Evolutionary conservation across 2,888 invertebrate species (phyloP), one percentile per base, ranked within the genome.

Genomic region (Diplazon laetatorius): DNA sequence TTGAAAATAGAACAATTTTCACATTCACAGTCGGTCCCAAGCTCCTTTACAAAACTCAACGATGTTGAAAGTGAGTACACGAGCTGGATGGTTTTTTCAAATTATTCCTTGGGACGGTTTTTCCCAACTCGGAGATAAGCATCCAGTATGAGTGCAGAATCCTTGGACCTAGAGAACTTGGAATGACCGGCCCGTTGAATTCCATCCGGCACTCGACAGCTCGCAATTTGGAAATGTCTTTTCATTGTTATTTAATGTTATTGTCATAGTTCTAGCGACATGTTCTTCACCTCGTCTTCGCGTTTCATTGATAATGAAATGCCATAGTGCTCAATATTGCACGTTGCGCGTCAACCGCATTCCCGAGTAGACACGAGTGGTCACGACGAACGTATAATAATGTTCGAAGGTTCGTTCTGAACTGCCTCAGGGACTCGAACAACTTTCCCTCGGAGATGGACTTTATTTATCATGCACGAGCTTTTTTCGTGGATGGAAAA

Each of bases 381-480:
- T 14, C 1, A 25, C 44, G 39, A 42, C 42, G 25, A 16, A 25
- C 10, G 52, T 30, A 42, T 30, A 6, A 42, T 39, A 44, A 68
- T 68, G 25, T 68, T 30, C 42, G 55, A 55, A 68, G 68, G 16
- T 42, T 66, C 66, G 52, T 55, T 25, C 52, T 30, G 55, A 55
- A 55, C 25, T 52, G 68, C 68, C 18, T 55, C 25, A 30, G 30
- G 68, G 55, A 22, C 16, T 55, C 42, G 30, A 39, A 55, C 30
- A 68, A 44, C 52, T 55, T 25, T 25, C 3, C 52, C 25, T n/a
- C n/a, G n/a, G n/a, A 20, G 37, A 25, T 30, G 44, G 52, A 30
- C 30, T 25, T 55, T 65, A 55, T 68, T 68, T 68, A 68, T 68
- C 68, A 52, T 55, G 55, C 18, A 18, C n/a, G 25, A 55, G 55